A percentile compares a stretch with the other conserved stretches of the same genome.
These are phyloP conservation scores for Tokudaia tokunoshimensis DNA, from an alignment of 2,797 vertebrate species.

Conservation along the genomic window DNA sequence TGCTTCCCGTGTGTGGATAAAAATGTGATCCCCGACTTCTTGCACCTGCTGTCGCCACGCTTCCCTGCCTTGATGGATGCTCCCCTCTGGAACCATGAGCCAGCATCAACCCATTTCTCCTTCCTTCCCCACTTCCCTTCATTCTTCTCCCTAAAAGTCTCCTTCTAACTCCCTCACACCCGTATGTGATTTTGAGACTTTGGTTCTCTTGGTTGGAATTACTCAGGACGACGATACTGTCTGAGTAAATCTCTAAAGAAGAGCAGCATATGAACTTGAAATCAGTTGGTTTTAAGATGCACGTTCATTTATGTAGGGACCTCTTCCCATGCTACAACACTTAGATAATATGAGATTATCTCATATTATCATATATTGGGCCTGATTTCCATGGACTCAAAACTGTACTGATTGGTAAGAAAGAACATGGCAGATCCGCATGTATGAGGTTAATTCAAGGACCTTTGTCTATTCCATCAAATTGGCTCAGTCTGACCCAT, in stretches of 20 bases:
- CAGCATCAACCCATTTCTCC: not conserved
- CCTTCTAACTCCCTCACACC: not conserved
- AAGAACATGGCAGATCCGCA: not conserved
- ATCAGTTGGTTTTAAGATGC: not conserved
- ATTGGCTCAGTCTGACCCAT: not conserved
- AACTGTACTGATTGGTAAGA: not conserved
- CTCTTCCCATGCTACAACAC: not conserved
- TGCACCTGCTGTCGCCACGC: not conserved
- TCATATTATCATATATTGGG: too few relatives aligned
- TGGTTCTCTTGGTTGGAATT: not conserved
- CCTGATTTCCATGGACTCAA: not conserved
- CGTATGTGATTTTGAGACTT: not conserved
- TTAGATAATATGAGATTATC: conserved; percentile 20
- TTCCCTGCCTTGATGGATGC: not conserved
- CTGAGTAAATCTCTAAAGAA: conserved; percentile 14
- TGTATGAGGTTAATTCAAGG: not conserved
- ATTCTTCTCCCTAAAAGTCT: not conserved
- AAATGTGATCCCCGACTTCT: not conserved
- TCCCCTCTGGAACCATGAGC: not conserved
- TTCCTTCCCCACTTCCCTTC: not conserved
- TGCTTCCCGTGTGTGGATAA: not conserved
- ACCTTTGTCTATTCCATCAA: not conserved
- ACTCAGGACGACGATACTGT: not conserved
- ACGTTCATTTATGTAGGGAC: not conserved
- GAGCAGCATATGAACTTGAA: not conserved